Evolutionary conservation across 2,888 invertebrate genomes (phyloP), one percentile per base, ranked within the genome.

Genomic region (Eulithis prunata): DNA sequence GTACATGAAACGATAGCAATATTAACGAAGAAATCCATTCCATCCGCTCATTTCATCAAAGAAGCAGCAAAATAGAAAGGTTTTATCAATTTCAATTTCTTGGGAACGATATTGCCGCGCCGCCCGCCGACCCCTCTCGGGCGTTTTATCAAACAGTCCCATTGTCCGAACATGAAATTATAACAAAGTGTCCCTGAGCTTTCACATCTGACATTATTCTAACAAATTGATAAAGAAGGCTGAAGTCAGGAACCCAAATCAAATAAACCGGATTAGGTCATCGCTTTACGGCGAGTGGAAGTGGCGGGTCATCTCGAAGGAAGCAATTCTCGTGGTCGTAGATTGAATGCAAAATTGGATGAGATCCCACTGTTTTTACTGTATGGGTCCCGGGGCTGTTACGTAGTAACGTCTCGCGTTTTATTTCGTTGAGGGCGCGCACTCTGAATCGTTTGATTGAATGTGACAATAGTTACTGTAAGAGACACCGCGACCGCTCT

Each of bases 321-420:
- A 86, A 90, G 90, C 91, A 85, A 91, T 92, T 90, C 90, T 86
- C 87, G 88, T 82, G 90, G 88, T 89, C 90, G 91, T 90, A 91
- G 91, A 91, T 91, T 92, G 91, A 91, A 92, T 92, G 91, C 91
- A 91, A 91, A 92, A 92, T 92, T 92, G 91, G 92, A 92, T 89
- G 91, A 91, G 89, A 87, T 87, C 88, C 87, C 83, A 87, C 86
- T 87, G 89, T 89, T 90, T 90, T 90, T 90, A 90, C 87, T 89
- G 86, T 90, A 86, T 87, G 86, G 85, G 84, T 83, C 85, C 79
- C 78, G 81, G 79, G 80, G 85, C 87, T 81, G 88, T 85, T 86
- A 85, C 81, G 83, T 76, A 78, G 79, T 79, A 79, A 81, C 80
- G 84, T 82, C 77, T 78, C 82, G 80, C 78, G 82, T 88, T 89